phyloP scores from a whole-genome alignment of 2,113 vertebrate genomes.

The Chaetodon trifascialis region DNA sequence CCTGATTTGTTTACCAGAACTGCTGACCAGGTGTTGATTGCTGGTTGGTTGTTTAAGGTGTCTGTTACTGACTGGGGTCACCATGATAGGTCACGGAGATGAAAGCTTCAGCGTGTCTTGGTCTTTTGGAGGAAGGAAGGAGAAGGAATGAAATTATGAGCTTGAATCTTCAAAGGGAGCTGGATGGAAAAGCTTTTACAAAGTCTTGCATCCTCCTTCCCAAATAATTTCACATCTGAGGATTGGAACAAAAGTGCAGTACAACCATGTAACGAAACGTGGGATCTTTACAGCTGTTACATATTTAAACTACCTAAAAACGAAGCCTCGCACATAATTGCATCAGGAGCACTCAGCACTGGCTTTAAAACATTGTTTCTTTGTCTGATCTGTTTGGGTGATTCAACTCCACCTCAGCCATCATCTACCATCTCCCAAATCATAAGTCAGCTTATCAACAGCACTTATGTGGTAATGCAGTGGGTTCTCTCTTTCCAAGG shows the following conservation, averaged over 20 bases:
- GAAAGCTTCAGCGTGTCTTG: conserved; percentile 62
- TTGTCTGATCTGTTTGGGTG: conserved; percentile 46
- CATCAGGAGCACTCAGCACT: conserved; percentile 19
- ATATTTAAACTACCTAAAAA: conserved; percentile 32
- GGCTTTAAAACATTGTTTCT: conserved; percentile 44
- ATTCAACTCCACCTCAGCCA: conserved; percentile 45
- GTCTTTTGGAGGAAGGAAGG: conserved; percentile 12
- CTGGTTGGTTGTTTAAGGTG: conserved; percentile 52
- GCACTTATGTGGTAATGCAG: conserved; percentile 11
- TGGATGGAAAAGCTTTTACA: conserved; percentile 47
- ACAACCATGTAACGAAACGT: neutral
- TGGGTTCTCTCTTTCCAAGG: conserved; percentile 26
- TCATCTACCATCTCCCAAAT: conserved; percentile 45
- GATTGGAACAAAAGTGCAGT: conserved; percentile 8
- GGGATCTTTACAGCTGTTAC: conserved; percentile 30
- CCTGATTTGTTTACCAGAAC: conserved; percentile 74
- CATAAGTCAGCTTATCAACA: conserved; percentile 56
- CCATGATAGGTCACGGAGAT: conserved; percentile 64
- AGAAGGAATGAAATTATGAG: conserved; percentile 50
- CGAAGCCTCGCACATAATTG: conserved; percentile 25
- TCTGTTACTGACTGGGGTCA: conserved; percentile 52
- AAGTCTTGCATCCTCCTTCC: conserved; percentile 19
- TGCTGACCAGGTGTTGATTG: conserved; percentile 56
- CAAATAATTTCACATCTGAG: conserved; percentile 48
- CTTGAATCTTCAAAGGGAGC: conserved; percentile 63